Evolutionary conservation across 1,140 invertebrate genomes (phyloP).

Genomic region (Colletes gigas): DNA sequence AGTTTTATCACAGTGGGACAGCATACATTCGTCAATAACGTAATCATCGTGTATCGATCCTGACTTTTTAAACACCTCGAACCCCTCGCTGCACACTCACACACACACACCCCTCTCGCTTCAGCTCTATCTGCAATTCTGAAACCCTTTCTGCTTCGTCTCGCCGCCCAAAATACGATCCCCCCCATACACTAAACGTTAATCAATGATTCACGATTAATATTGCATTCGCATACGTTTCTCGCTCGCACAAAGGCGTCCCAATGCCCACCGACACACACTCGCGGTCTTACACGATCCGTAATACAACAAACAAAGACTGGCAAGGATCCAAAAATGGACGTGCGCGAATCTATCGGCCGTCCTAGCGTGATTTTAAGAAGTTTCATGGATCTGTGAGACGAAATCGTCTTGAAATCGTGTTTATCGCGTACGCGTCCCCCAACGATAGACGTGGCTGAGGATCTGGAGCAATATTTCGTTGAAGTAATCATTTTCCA

Average conservation of each 20-base stretch:
- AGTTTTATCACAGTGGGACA: slow-evolving; percentile 81
- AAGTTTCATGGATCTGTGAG: not conserved
- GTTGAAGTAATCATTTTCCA: no score
- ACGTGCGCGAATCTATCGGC: slow-evolving; percentile 33
- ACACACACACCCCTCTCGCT: no score
- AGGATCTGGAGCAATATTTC: no score
- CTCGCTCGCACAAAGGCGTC: slow-evolving; percentile 14
- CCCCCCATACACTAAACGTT: slow-evolving; percentile 13
- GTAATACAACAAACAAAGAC: not conserved
- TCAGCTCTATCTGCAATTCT: not conserved
- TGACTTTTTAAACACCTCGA: slow-evolving; percentile 13
- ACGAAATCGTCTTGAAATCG: slow-evolving; percentile 7
- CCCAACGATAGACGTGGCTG: no score
- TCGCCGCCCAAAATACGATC: not conserved
- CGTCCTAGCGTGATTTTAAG: slow-evolving; percentile 3
- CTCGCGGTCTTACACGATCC: not conserved
- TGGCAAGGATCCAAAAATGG: slow-evolving; percentile 51
- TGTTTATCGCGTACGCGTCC: not conserved
- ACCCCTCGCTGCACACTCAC: not conserved
- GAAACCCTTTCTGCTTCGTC: not conserved
- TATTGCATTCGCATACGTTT: slow-evolving; percentile 24
- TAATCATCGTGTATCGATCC: slow-evolving; percentile 70
- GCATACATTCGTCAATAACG: slow-evolving; percentile 78
- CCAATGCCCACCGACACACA: not conserved
- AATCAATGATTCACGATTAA: slow-evolving; percentile 49